Base-by-base conservation (phyloP, 1,140 invertebrate species). In the Patella vulgata region DNA sequence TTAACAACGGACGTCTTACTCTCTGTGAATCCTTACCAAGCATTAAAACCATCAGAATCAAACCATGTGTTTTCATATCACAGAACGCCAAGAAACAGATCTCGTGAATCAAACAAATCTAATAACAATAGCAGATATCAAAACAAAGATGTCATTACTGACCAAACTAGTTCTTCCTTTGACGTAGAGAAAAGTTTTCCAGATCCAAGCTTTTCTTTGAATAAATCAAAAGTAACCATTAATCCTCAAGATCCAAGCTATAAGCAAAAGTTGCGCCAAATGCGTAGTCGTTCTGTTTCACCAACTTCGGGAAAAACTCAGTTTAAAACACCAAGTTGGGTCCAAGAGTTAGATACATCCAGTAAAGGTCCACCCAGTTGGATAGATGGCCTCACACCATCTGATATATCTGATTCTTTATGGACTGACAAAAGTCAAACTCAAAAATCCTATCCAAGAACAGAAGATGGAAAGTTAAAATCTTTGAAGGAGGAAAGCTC, bases 1-100 rank as follows among this genome's bases (percentile, higher is more conserved):
- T 9, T 69, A n/a, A 59, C 61, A 21, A 71, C 68, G n/a, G 70
- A 75, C 27, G 19, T 66, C 12, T 54, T 71, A 21, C 59, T 67
- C 27, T 52, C 62, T 4, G 60, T 73, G 51, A 70, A 73, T 27
- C 65, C 67, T 5, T 62, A 63, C 14, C 33, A 36, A 36, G 33
- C 5, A 5, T 14, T 36, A 36, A 36, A 36, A 36, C 33, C 6
- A 8, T 36, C 33, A 36, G 33, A 36, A 36, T 36, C 39, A 47
- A 48, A 58, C 12, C 74, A 73, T 54, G 52, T 69, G 6, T 76
- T 73, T 40, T 73, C 68, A 2, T 73, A 71, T 54, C 63, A 64
- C 46, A 70, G 33, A 36, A 36, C 33, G 14, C 14, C 33, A 36
- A 5, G 33, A 8, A 8, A 5, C 5, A 5, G 6, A 36, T 8